Conservation (phyloP, 2,888 invertebrate species). For the Hirtodrosophila histrioides region DNA sequence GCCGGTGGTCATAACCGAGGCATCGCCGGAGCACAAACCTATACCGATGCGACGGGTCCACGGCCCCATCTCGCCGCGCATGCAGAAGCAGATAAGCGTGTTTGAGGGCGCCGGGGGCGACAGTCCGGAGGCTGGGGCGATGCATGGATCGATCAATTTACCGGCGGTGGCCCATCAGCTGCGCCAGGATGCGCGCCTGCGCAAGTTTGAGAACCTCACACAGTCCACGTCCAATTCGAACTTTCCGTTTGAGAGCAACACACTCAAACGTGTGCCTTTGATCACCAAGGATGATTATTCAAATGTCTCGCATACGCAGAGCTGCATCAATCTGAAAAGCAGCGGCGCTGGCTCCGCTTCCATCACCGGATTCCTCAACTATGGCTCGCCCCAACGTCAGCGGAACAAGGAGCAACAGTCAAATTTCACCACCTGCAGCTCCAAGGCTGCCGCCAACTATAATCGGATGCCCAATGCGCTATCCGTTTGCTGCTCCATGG, state of each 20-base stretch:
- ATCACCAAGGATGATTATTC: constrained; percentile 65
- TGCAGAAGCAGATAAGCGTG: constrained; percentile 83
- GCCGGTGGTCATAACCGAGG: constrained; percentile 61
- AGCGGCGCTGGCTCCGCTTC: constrained; percentile 33
- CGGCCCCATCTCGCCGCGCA: constrained; percentile 81
- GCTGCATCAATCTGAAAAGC: constrained; percentile 81
- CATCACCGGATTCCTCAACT: constrained; percentile 21
- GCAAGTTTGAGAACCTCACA: constrained; percentile 80
- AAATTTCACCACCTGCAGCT: neutral
- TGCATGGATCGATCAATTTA: constrained; percentile 80
- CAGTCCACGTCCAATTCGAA: constrained; percentile 83
- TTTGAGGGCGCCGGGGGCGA: constrained; percentile 65
- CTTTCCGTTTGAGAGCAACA: constrained; percentile 82
- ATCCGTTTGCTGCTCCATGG: constrained; percentile 52
- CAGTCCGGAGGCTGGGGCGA: constrained; percentile 24
- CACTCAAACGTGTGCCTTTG: constrained; percentile 73
- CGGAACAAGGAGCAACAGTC: constrained; percentile 8
- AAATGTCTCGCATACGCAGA: constrained; percentile 77
- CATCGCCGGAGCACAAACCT: constrained; percentile 68
- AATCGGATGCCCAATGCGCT: constrained; percentile 34
- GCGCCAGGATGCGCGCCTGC: constrained; percentile 78
- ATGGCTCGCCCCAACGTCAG: constrained; percentile 65
- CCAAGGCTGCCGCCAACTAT: constrained; percentile 9
- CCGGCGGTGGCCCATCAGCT: constrained; percentile 72
- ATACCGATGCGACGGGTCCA: constrained; percentile 70